These are phyloP conservation scores for Halictus ligatus DNA, from an alignment of 2,888 invertebrate species.

Conservation along the genomic window DNA sequence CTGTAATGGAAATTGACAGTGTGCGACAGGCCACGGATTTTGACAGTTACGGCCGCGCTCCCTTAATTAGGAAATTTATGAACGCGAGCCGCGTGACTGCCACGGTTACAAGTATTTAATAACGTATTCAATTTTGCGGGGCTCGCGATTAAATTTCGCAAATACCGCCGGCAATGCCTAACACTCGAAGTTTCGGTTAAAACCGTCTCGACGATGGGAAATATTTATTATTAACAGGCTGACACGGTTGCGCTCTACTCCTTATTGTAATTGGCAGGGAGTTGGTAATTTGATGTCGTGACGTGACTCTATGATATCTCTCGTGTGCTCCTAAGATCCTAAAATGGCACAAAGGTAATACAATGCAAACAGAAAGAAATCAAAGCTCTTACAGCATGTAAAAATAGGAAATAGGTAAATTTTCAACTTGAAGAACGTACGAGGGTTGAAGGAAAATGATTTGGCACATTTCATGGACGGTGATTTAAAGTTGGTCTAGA, in stretches of 20 bases:
- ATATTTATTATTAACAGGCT: not conserved
- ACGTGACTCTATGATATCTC: not conserved
- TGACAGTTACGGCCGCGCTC: conserved; percentile 20
- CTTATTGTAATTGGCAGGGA: not conserved
- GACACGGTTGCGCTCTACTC: not conserved
- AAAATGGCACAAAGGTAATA: not conserved
- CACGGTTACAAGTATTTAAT: conserved; percentile 58
- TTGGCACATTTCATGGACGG: too few relatives aligned
- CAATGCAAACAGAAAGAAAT: not conserved
- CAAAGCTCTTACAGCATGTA: too few relatives aligned
- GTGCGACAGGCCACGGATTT: conserved; percentile 54
- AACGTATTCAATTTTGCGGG: conserved; percentile 25
- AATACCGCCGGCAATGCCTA: not conserved
- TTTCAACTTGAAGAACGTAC: too few relatives aligned
- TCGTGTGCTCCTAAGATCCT: not conserved
- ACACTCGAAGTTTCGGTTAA: not conserved
- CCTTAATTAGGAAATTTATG: conserved; percentile 60
- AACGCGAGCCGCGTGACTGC: conserved; percentile 12
- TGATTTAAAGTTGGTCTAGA: too few relatives aligned
- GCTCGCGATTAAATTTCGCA: conserved; percentile 28
- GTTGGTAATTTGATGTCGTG: not conserved
- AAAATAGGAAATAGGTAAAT: not conserved
- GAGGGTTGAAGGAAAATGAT: too few relatives aligned
- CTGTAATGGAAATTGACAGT: conserved; percentile 63
- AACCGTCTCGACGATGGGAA: not conserved